Percentiles rank a stretch among this genome's conserved stretches.
phyloP scores from a whole-genome alignment of 2,113 vertebrate species.

The Chaetodon trifascialis region DNA sequence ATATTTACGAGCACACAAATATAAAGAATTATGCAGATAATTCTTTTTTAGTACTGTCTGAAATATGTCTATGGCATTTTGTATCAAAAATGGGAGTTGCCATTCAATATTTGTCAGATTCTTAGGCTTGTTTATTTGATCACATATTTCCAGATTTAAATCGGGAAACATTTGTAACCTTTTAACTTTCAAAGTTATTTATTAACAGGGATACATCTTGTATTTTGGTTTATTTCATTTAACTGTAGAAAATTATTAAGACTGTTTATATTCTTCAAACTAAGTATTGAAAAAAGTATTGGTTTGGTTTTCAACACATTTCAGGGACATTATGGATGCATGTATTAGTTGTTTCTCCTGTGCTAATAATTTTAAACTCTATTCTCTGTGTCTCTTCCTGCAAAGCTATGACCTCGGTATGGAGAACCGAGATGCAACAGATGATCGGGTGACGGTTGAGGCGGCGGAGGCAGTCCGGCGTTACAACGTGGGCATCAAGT shows the following conservation, averaged over 20 bases:
- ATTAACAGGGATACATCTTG: neutral
- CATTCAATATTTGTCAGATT: neutral
- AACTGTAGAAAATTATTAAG: neutral
- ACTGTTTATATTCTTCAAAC: neutral
- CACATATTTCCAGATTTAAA: neutral
- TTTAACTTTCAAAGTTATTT: neutral
- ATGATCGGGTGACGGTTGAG: slow-evolving; percentile 93
- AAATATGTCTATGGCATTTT: neutral
- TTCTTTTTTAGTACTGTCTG: neutral
- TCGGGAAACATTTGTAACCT: too few relatives aligned
- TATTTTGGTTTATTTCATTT: neutral
- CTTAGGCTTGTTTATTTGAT: neutral
- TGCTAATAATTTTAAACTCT: neutral
- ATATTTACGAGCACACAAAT: neutral
- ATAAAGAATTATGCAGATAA: neutral
- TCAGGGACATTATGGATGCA: neutral
- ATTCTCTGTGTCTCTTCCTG: neutral
- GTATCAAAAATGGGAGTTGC: neutral
- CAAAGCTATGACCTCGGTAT: slow-evolving; percentile 95
- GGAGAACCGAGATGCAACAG: slow-evolving; percentile 93
- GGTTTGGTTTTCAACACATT: neutral
- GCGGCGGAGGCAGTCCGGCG: slow-evolving; percentile 94
- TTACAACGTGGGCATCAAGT: slow-evolving; percentile 95
- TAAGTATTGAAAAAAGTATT: neutral
- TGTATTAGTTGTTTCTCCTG: accelerated